A percentile compares a stretch with the other conserved stretches of the same genome.
These are phyloP conservation scores for Brachionus calyciflorus DNA, from an alignment of 1,140 invertebrate species.

Conservation along the genomic window DNA sequence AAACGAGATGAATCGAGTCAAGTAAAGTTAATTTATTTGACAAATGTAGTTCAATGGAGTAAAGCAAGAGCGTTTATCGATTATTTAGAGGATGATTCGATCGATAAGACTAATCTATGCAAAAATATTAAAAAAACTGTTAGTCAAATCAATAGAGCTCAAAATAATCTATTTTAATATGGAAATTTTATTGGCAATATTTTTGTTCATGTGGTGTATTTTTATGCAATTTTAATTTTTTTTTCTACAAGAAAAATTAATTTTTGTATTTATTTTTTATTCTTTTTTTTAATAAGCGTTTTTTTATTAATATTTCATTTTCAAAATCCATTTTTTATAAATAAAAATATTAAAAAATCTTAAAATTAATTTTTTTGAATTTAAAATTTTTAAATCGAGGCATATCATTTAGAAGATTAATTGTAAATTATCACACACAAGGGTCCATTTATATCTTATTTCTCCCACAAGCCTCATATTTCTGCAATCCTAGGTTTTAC, in stretches of 20 bases:
- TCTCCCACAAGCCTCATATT: too few species aligned
- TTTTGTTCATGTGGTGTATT: not conserved
- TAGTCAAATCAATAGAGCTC: not conserved
- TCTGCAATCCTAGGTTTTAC: too few species aligned
- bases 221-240: not conserved
- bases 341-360: not conserved
- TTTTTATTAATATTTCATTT: not conserved
- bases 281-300: not conserved
- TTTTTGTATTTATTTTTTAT: constrained; percentile 26
- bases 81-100: constrained; percentile 37
- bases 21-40: not conserved
- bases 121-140: constrained; percentile 32
- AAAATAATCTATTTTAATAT: constrained; percentile 29
- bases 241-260: not conserved
- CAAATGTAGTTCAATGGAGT: constrained; percentile 27
- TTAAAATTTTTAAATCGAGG: not conserved
- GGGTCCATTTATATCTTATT: too few species aligned
- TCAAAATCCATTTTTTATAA: not conserved
- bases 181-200: not conserved
- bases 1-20: not conserved
- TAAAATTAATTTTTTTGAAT: not conserved
- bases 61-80: constrained; percentile 43
- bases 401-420: not conserved
- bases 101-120: constrained; percentile 32
- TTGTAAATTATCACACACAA: too few species aligned